phyloP scores from a whole-genome alignment of 2,113 vertebrate genomes.

The Drymodes brunneopygia region DNA sequence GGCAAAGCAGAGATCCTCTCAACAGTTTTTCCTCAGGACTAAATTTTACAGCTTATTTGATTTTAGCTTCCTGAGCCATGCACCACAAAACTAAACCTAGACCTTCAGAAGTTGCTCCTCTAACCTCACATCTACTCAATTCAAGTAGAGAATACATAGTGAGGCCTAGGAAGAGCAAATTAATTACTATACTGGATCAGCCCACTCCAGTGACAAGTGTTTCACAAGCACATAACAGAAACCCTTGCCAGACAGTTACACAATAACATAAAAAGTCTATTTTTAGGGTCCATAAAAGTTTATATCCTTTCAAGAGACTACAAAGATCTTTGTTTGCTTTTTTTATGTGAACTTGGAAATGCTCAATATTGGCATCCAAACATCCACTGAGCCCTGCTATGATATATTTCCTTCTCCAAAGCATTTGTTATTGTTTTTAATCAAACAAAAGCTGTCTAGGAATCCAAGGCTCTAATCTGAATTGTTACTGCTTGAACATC shows the following conservation, averaged over 20 bases:
- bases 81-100: not conserved
- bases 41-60: not conserved
- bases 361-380: not conserved
- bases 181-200: not conserved
- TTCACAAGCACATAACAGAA: not conserved
- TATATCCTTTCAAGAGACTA: not conserved
- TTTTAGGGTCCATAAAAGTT: not conserved
- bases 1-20: not conserved
- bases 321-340: not conserved
- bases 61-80: not conserved
- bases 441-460: conserved; percentile 1
- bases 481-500: not conserved
- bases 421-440: not conserved
- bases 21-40: not conserved
- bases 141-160: not conserved
- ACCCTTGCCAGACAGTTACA: not conserved
- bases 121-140: not conserved
- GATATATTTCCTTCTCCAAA: not conserved
- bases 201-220: not conserved
- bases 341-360: not conserved
- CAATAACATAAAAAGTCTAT: not conserved
- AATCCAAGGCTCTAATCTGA: not conserved
- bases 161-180: not conserved
- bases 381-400: not conserved
- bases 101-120: not conserved